phyloP scores from a whole-genome alignment of 1,140 invertebrate genomes.

The Apolygus lucorum region DNA sequence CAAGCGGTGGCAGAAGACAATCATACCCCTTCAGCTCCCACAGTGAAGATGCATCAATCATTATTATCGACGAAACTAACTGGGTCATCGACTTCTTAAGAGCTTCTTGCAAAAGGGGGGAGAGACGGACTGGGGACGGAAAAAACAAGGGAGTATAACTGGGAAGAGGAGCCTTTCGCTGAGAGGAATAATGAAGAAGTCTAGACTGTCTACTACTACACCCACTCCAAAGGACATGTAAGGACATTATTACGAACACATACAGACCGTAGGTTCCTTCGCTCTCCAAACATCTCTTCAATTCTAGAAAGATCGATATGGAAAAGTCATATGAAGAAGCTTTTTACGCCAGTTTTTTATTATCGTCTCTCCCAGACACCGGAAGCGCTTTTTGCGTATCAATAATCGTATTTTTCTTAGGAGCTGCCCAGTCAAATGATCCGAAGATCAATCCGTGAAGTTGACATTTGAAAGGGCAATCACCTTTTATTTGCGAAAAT shows the following conservation, averaged over 20 bases:
- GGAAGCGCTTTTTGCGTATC: too few species aligned
- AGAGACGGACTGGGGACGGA: not conserved
- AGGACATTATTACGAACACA: too few species aligned
- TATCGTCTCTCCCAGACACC: not conserved
- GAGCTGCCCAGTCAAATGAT: too few species aligned
- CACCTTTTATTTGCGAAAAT: too few species aligned
- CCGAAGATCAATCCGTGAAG: too few species aligned
- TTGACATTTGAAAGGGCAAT: too few species aligned
- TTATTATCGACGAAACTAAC: constrained; percentile 15
- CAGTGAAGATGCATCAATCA: constrained; percentile 7
- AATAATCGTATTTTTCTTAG: too few species aligned
- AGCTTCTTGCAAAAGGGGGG: not conserved
- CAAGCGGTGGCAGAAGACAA: not conserved
- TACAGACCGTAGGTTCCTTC: too few species aligned
- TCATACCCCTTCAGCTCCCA: not conserved
- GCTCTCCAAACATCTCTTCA: too few species aligned
- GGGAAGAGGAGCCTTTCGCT: not conserved
- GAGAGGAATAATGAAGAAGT: constrained; percentile 12
- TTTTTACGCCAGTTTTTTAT: constrained; percentile 1
- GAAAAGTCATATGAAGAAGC: constrained; percentile 3
- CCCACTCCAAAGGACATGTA: not conserved
- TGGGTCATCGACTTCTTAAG: constrained; percentile 16
- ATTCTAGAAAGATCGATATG: not conserved
- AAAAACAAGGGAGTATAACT: constrained; percentile 12
- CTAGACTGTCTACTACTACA: not conserved